A percentile compares a stretch with the other conserved stretches of the same genome.
Evolutionary conservation across 2,113 vertebrate species (phyloP).

Genomic region (Marcusenius ussheri): DNA sequence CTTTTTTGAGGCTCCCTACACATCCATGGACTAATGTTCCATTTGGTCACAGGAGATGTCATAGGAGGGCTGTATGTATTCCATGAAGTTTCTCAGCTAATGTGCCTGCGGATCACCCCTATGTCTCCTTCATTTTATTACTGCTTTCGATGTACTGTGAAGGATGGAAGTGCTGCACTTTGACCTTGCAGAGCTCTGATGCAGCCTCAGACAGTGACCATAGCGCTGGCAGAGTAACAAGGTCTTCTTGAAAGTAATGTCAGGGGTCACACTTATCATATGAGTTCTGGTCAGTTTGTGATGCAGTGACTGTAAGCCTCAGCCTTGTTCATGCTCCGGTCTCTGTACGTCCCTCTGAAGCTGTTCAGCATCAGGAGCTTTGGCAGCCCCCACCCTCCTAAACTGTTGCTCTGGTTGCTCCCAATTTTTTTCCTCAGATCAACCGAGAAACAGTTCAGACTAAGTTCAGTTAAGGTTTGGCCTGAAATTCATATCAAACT

Average conservation of each 20-base stretch:
- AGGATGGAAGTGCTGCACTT: conserved; percentile 41
- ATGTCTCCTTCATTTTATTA: conserved; percentile 49
- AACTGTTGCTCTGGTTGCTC: conserved; percentile 69
- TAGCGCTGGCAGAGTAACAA: not conserved
- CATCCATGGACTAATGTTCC: conserved; percentile 3
- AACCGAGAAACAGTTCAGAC: conserved; percentile 84
- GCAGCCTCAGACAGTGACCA: conserved; percentile 30
- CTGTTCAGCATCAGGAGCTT: conserved; percentile 43
- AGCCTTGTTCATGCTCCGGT: not conserved
- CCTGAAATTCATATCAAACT: conserved; percentile 72
- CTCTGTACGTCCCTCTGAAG: conserved; percentile 38
- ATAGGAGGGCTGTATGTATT: conserved; percentile 38
- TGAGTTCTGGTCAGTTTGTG: conserved; percentile 17
- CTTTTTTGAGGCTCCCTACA: conserved; percentile 31
- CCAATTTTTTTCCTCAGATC: conserved; percentile 98
- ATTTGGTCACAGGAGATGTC: conserved; percentile 30
- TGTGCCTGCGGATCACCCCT: conserved; percentile 28
- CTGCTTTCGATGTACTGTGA: conserved; percentile 38
- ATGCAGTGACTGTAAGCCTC: not conserved
- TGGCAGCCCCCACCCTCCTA: conserved; percentile 42
- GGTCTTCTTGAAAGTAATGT: not conserved
- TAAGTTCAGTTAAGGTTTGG: conserved; percentile 38
- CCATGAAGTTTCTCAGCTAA: conserved; percentile 28
- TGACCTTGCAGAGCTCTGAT: conserved; percentile 25
- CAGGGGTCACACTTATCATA: not conserved